Base-by-base conservation (phyloP, 2,888 invertebrate species). In the Acronicta alni region DNA sequence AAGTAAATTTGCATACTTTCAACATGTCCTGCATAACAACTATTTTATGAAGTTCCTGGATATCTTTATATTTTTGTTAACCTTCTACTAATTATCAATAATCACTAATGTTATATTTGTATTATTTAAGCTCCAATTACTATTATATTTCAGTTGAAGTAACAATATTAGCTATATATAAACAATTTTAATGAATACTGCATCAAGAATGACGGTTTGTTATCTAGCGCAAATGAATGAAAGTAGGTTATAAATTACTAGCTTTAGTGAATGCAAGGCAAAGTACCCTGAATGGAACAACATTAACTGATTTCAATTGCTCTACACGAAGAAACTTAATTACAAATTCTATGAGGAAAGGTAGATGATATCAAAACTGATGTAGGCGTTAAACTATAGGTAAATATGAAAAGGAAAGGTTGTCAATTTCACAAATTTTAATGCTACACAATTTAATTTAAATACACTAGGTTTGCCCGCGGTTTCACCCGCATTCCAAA, bases 191-290 rank as follows among this genome's bases (percentile, higher is more conserved):
- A 47, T 30, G 30, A 43, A 42, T 43, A 43, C 60, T 61, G 32
- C 56, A 38, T 45, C 42, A 46, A 56, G 20, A 23, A 51, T 37
- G n/a, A 17, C 18, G 12, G 52, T 26, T 37, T 48, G 26, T 61
- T 42, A 35, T 45, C 41, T 23, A 56, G 26, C n/a, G n/a, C 38
- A 38, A 56, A 67, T 56, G 32, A 49, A 67, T 56, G 61, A 67
- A 67, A 67, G 66, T 67, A 52, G 61, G 67, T 52, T 67, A 61
- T 67, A 37, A 67, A 67, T 61, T 48, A 35, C 51, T 3, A 35
- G 15, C 32, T 17, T 6, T 15, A 56, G 41, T 38, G 52, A 67
- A 67, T 67, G 55, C 44, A 37, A 56, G 38, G 55, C 47, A 37
- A 56, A 42, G 47, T 52, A 42, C 16, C 39, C 39, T 67, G 61